Evolutionary conservation across 2,797 vertebrate species (phyloP).

Genomic region (Darevskia mixta): DNA sequence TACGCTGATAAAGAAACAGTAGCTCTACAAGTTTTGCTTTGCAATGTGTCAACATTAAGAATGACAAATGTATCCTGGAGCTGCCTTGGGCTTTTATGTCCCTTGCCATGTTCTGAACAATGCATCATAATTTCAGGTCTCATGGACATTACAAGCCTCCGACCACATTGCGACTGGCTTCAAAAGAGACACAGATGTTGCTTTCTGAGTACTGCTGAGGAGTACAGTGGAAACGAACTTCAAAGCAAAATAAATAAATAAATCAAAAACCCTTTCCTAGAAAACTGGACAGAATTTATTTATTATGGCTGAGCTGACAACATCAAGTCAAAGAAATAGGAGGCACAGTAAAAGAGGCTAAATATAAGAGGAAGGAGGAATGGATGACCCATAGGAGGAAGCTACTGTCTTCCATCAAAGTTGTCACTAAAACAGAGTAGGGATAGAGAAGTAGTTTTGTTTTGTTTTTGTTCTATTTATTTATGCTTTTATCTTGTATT

Average conservation of each 20-base stretch:
- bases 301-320: not conserved
- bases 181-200: constrained; percentile 40
- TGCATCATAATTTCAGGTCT: constrained; percentile 40
- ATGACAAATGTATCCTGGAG: constrained; percentile 45
- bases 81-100: constrained; percentile 49
- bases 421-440: not conserved
- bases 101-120: constrained; percentile 12
- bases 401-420: not conserved
- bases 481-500: too few species aligned
- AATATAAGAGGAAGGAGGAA: not conserved
- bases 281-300: constrained; percentile 9
- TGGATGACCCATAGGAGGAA: rapidly evolving
- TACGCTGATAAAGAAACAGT: not conserved
- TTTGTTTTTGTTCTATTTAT: too few species aligned
- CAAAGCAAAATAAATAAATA: constrained; percentile 3
- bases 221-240: constrained; percentile 9
- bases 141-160: constrained; percentile 1
- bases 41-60: constrained; percentile 9
- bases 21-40: constrained; percentile 1
- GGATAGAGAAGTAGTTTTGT: too few species aligned
- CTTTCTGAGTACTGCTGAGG: constrained; percentile 42
- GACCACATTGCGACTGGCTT: not conserved
- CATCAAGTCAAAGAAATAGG: not conserved
- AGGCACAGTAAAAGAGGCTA: rapidly evolving
- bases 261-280: not conserved